Percentiles rank a stretch among this genome's conserved stretches.
Conservation (phyloP, 2,888 invertebrate species). For the Seira ritae region DNA sequence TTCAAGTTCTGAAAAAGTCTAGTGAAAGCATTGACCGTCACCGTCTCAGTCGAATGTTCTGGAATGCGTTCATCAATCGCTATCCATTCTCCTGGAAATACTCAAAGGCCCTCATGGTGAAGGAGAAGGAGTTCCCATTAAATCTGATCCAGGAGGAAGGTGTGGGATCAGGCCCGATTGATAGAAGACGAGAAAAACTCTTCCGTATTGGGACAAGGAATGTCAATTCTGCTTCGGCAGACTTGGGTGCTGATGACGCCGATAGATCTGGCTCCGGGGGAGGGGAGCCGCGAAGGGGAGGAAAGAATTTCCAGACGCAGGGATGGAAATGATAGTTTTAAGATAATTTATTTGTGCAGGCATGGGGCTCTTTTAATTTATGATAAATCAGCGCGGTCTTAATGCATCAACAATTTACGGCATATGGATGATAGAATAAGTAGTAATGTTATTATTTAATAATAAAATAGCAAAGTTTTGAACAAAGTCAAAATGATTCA, state of each 20-base stretch:
- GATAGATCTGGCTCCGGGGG: neutral
- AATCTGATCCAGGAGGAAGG: no score
- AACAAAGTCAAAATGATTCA: no score
- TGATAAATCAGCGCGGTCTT: neutral
- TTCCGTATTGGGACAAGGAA: conserved; percentile 31
- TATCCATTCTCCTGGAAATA: conserved; percentile 31
- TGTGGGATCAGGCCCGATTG: neutral
- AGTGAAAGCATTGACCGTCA: no score
- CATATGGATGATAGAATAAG: no score
- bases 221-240: no score
- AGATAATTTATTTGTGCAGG: neutral
- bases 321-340: conserved; percentile 40
- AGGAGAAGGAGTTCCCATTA: neutral
- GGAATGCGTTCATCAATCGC: conserved; percentile 31
- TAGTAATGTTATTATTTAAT: no score
- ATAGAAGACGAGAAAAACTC: neutral
- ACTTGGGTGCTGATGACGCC: conserved; percentile 17
- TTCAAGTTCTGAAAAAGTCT: neutral
- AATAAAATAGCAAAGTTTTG: no score
- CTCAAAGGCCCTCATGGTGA: neutral
- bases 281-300: conserved; percentile 4
- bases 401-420: neutral
- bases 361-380: neutral
- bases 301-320: conserved; percentile 59
- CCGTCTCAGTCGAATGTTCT: conserved; percentile 10